Base-by-base conservation (phyloP, 2,797 vertebrate genomes). In the Pangasius krempfi region DNA sequence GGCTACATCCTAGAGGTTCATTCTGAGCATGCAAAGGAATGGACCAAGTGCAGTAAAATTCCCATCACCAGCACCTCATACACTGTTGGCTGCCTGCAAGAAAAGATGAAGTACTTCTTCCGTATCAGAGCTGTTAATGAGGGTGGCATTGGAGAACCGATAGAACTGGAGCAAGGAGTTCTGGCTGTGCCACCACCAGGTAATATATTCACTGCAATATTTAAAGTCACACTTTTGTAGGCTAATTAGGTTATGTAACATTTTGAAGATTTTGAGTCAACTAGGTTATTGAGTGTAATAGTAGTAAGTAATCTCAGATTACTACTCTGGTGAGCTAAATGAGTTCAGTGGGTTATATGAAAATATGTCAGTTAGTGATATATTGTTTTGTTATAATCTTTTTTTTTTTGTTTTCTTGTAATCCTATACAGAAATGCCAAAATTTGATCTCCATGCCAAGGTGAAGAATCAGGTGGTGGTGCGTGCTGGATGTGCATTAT, bases 391-490 rank as follows among this genome's bases (percentile, higher is more conserved):
- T 78, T 30, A 30, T 27, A 52, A 78, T 54, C 16, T 56, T 12
- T 33, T 33, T 18, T 37, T 40, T 37, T 22, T 22, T 30, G 12
- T 58, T 30, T 25, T 12, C n/a, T 20, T 81, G 18, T 27, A 40
- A 27, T 60, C 54, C 20, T 60, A 54, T 81, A 40, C 54, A 81
- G 54, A 81, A 81, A 5, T 81, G 54, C 54, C 79, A 37, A 60
- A 81, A 33, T 81, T 60, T 81, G 54, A 81, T 13, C 52, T 81
- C 79, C 54, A 60, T 33, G 54, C 79, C 20, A 81, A 81, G 20
- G 30, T 96, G 93, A 96, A 94, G 94, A 96, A 94, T 92, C 95
- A 94, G 90, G 92, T 93, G 93, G 94, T 96, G 89, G 92, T 96
- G 86, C 89, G 89, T 20, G 93, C 95, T 50, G 95, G 96, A 72